Evolutionary conservation across 2,888 invertebrate species (phyloP), one percentile per base, ranked within the genome.

Genomic region (Drosophila incognita): DNA sequence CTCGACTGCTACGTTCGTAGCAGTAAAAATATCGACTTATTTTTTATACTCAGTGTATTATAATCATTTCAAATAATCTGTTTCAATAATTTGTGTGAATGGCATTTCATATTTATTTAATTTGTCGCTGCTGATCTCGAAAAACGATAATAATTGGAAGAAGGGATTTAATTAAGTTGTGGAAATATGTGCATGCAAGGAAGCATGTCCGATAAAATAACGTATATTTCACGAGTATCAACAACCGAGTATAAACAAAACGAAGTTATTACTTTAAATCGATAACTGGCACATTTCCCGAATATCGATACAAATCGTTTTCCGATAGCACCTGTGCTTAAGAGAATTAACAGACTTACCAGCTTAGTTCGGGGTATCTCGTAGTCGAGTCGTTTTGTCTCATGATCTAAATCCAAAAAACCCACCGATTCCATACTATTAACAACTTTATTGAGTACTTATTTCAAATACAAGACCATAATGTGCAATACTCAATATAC

Each of bases 1-100:
- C n/a, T n/a, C 93, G 92, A 93, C 93, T 93, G 93, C 93, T 85
- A 6, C 1, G 29, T 27, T 2, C 21, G 21, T 24, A 27, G 27
- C 27, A 29, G 29, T 8, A 8, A 8, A 8, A 31, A 2, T 2
- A 8, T 31, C 8, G 8, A 31, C 2, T 40, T 40, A 4, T 10
- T n/a, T 40, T 4, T n/a, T 24, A 1, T 24, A 24, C n/a, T n/a
- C n/a, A n/a, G n/a, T n/a, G n/a, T n/a, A n/a, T n/a, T 24, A 1
- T 24, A 24, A 40, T 42, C 6, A 6, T 6, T 11, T 6, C 21
- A 42, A 42, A 42, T 6, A 21, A 6, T 7, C 13, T 21, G 1
- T 6, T 13, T 21, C 21, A 42, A 42, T 13, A 21, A 11, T 40
- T 40, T 40, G 10, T n/a, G n/a, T 13, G 13, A 42, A 4, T 0